phyloP scores from a whole-genome alignment of 1,140 invertebrate species.

The Formica exsecta region DNA sequence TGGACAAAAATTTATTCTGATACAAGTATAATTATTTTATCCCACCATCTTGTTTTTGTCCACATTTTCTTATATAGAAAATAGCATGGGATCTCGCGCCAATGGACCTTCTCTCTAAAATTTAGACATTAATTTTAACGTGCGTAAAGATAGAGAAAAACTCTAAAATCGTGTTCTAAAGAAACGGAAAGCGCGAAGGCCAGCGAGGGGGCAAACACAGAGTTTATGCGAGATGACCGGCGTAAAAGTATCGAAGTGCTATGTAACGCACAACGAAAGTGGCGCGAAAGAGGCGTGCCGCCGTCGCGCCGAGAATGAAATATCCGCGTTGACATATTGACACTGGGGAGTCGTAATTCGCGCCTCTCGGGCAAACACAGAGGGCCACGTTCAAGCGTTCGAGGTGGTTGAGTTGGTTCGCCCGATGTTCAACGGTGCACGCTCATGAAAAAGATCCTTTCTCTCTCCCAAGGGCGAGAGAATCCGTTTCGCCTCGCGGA shows the following conservation, averaged over 20 bases:
- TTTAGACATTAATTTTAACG: not conserved
- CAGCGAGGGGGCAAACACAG: conserved; percentile 64
- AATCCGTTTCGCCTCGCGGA: conserved; percentile 68
- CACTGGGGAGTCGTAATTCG: conserved; percentile 82
- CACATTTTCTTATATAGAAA: not conserved
- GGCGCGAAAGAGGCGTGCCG: conserved; percentile 45
- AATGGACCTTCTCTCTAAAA: not conserved
- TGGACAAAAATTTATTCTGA: not conserved
- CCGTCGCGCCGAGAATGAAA: conserved; percentile 71
- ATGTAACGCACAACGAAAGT: conserved; percentile 61
- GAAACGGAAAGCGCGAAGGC: conserved; percentile 50
- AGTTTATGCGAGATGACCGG: conserved; percentile 60
- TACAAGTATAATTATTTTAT: not conserved
- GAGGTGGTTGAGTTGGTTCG: conserved; percentile 29
- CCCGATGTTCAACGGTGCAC: conserved; percentile 47
- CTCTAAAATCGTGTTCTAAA: conserved; percentile 12
- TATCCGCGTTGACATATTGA: conserved; percentile 81
- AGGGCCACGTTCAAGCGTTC: conserved; percentile 63
- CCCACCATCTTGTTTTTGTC: not conserved
- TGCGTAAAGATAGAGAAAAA: not conserved
- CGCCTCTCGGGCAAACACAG: conserved; percentile 82
- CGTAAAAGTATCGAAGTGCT: conserved; percentile 66
- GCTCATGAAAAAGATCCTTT: conserved; percentile 56
- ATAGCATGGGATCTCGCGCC: not conserved
- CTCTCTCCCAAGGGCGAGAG: conserved; percentile 69